Evolutionary conservation across 1,140 invertebrate species (phyloP), one percentile per base, ranked within the genome.

Genomic region (Myzus persicae): DNA sequence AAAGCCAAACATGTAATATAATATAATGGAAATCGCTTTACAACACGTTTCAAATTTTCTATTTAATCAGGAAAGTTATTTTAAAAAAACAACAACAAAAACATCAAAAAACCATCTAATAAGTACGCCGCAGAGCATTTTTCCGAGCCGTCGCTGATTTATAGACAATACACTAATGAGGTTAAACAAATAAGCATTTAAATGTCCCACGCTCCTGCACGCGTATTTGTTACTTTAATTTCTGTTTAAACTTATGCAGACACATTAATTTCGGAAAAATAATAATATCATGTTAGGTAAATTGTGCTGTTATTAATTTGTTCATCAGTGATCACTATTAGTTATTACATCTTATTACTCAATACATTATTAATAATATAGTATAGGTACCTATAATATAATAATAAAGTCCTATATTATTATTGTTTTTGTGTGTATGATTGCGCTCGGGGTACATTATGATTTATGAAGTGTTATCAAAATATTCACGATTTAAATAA

Each of bases 81-180:
- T 42, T 42, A 82, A 82, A 6, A 82, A 82, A 82, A 38, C 18
- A 81, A 82, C 36, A 85, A 85, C 40, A n/a, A 46, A 0, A n/a
- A 87, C 4, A 31, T 26, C 40, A 24, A 40, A 9, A 42, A 42
- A 31, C 42, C 11, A 18, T 20, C 18, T n/a, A 89, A 51, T 89
- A 38, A 38, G 6, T 51, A 48, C n/a, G 7, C 20, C 7, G 46
- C 11, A 20, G 46, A 51, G 46, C 44, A n/a, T 88, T 89, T 38
- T 89, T 89, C 54, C 46, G 36, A 89, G 2, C 38, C 88, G 24
- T 89, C 24, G 36, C 3, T 89, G 88, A 38, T 54, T 54, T 40
- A 54, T 54, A 40, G 44, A 54, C 48, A 54, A 89, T 54, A 54
- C 38, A 40, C 48, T 54, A 89, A 89, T 54, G 88, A 89, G 88